Base-by-base conservation (phyloP, 2,888 invertebrate species). In the Schizaphis graminum region DNA sequence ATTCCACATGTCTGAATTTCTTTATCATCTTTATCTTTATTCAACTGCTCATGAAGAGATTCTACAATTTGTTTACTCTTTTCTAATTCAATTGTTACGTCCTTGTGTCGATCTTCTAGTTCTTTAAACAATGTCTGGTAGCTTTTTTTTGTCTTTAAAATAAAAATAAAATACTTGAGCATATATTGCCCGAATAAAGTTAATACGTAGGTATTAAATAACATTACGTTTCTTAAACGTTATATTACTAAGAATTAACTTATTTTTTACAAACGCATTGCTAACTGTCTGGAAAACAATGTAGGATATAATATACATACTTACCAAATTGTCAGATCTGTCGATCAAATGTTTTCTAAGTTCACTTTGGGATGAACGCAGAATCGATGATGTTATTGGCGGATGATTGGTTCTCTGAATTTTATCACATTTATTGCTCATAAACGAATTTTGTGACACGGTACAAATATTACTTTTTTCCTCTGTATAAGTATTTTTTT, bases 401-500 rank as follows among this genome's bases (percentile, higher is more conserved):
- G 3, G 35, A 35, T 8, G 21, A 77, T 35, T 21, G 21, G 35
- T 28, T 77, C 35, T 35, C 35, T 8, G 21, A 77, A 35, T 35
- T 8, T 77, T 77, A 77, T 35, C 8, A 35, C 35, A 77, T 35
- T 77, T 77, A 35, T 77, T 35, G 21, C 77, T 77, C 0, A 8
- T 35, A 21, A 77, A 21, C 8, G 77, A 77, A 77, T 77, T 77
- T 35, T 35, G 35, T 28, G 77, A 77, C 21, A 77, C 8, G 35
- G 35, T 77, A 77, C 77, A 77, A 77, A 77, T 21, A 77, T 77
- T 35, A 77, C 77, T 77, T 77, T 77, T 77, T 77, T 77, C 77
- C 21, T 77, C 35, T 8, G 77, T 77, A 3, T 77, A 77, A 8
- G 86, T 86, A 8, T 77, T 77, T 77, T 77, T 77, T 77, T 35